Base-by-base conservation (phyloP, 2,888 invertebrate species). In the Branchellion lobata region DNA sequence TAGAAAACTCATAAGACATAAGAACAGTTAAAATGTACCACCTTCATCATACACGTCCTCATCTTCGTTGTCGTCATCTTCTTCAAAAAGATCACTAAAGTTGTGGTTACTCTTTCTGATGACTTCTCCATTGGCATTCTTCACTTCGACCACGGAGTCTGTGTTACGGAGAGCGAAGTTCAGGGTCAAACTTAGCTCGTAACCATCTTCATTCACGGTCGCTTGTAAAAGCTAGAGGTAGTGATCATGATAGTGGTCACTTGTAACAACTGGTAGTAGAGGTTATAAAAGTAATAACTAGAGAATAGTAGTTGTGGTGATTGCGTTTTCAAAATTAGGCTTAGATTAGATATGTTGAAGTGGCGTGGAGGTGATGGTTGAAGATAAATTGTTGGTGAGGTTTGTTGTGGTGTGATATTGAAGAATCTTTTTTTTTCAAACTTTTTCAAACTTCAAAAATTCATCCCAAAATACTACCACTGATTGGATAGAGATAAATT, bases 141-240 rank as follows among this genome's bases (percentile, higher is more conserved):
- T 84, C 76, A 33, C 81, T 78, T 86, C 86, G 68, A 85, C 84
- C 29, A 85, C 85, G 77, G 86, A 86, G 68, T 85, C 85, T 36
- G 82, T 83, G 24, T 85, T 85, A 34, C 87, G 82, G 57, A 88
- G 82, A 8, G 86, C 86, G 84, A 87, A 87, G 61, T 86, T 87
- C 81, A 86, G 82, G 2, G 86, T 87, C 80, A 88, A 74, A 82
- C 85, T 86, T 47, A 88, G 76, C 81, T 88, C 87, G 84, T 86
- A 86, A 2, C 86, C 86, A 84, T 88, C 87, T 79, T 87, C 87
- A 75, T 87, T 85, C 34, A 88, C 85, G 14, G 85, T 82, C 29
- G 86, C 84, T 0, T 86, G 85, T 33, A 87, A 81, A 21, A 87
- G 83, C 87, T 33, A 40, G n/a, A 5, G 27, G 11, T 73, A 8